Evolutionary conservation across 2,797 vertebrate species (phyloP).

Genomic region (Paedocypris micromegethes): DNA sequence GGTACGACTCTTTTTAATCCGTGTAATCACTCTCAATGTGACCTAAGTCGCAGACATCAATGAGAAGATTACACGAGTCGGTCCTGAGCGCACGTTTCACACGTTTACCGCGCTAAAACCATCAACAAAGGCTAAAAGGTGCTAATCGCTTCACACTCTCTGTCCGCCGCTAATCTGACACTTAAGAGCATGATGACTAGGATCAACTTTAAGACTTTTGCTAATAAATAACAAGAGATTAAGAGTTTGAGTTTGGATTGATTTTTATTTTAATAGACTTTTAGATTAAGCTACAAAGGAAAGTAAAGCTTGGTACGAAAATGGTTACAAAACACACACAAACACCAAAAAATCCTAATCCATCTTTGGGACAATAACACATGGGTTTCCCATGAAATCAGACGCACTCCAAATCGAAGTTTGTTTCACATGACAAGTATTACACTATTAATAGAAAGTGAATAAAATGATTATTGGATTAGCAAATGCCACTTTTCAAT

Average conservation of each 20-base stretch:
- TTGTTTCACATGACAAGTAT: conserved; percentile 86
- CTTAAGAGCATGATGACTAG: not conserved
- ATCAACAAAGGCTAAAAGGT: not conserved
- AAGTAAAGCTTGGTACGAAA: not conserved
- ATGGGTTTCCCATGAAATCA: conserved; percentile 80
- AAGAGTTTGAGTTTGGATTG: conserved; percentile 20
- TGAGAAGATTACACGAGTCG: conserved; percentile 22
- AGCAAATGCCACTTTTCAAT: conserved; percentile 1
- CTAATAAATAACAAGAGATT: conserved; percentile 10
- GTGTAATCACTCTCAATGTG: conserved; percentile 28
- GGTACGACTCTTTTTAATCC: conserved; percentile 16
- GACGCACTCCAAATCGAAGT: conserved; percentile 97
- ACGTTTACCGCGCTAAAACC: not conserved
- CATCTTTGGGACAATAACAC: conserved; percentile 56
- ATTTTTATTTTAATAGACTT: conserved; percentile 37
- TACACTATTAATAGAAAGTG: conserved; percentile 43
- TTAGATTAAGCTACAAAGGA: conserved; percentile 42
- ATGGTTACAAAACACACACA: not conserved
- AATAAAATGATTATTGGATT: conserved; percentile 2
- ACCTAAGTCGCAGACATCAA: conserved; percentile 38
- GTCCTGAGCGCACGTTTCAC: conserved; percentile 18
- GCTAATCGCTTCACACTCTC: not conserved
- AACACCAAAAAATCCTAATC: not conserved
- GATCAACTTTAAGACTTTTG: conserved; percentile 3
- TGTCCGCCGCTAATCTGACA: not conserved